These are phyloP conservation scores for Micromussa lordhowensis DNA, from an alignment of 92 coral and sea anemone species.

Conservation along the genomic window DNA sequence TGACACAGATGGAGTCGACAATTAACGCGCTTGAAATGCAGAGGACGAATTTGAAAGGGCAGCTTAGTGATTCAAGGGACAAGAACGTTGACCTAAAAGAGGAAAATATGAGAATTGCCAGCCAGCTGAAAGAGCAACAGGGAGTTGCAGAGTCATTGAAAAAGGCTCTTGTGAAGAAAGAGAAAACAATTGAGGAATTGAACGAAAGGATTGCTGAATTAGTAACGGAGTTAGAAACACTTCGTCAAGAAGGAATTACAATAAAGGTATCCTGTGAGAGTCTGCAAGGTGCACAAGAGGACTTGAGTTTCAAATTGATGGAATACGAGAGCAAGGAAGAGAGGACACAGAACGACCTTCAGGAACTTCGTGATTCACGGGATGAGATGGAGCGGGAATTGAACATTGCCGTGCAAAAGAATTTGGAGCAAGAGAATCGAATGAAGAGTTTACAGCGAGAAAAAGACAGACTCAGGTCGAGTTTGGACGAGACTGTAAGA, in stretches of 20 bases:
- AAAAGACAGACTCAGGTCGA: slow-evolving; percentile 65
- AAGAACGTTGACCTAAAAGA: slow-evolving; percentile 78
- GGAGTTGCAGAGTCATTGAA: slow-evolving; percentile 78
- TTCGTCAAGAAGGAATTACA: slow-evolving; percentile 72
- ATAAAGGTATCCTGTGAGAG: slow-evolving; percentile 75
- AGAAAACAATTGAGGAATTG: slow-evolving; percentile 72
- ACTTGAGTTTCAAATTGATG: slow-evolving; percentile 62
- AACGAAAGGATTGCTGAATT: slow-evolving; percentile 73
- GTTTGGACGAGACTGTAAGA: slow-evolving; percentile 61
- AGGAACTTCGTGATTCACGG: slow-evolving; percentile 64
- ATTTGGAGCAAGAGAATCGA: slow-evolving; percentile 55
- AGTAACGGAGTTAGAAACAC: slow-evolving; percentile 73
- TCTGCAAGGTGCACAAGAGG: slow-evolving; percentile 69
- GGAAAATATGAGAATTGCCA: slow-evolving; percentile 68
- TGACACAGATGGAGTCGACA: slow-evolving; percentile 64
- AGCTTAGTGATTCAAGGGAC: slow-evolving; percentile 68
- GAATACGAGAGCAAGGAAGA: slow-evolving; percentile 69
- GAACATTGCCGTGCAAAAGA: slow-evolving; percentile 44
- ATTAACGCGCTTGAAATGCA: slow-evolving; percentile 70
- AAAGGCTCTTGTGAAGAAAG: slow-evolving; percentile 74
- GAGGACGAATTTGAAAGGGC: slow-evolving; percentile 72
- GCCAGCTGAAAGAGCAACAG: slow-evolving; percentile 84
- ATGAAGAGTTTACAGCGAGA: slow-evolving; percentile 75
- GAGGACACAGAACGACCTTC: slow-evolving; percentile 61
- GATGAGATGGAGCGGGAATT: slow-evolving; percentile 74